Evolutionary conservation across 2,888 invertebrate species (phyloP).

Genomic region (Polyommatus icarus): DNA sequence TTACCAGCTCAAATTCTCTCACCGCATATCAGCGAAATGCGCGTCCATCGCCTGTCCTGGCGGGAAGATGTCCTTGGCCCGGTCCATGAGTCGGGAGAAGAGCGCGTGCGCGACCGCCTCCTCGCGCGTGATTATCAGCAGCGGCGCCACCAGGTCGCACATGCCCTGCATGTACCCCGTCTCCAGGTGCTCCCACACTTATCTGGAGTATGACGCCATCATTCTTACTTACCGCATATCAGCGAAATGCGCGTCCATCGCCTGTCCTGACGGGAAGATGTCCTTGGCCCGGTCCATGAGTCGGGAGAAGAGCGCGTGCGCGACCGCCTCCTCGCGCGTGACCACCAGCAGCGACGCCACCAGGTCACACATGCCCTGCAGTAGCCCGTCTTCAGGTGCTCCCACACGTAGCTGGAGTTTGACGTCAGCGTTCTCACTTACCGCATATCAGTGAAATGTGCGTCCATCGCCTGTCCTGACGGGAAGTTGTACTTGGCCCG

Average conservation of each 20-base stretch:
- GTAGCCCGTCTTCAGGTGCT: too few relatives aligned
- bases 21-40: conserved; percentile 97
- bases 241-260: too few relatives aligned
- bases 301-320: too few relatives aligned
- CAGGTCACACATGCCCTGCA: too few relatives aligned
- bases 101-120: conserved; percentile 95
- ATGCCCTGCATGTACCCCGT: conserved; percentile 98
- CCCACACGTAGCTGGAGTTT: too few relatives aligned
- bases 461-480: conserved; percentile 96
- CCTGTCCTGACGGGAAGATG: too few relatives aligned
- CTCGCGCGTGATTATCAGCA: conserved; percentile 95
- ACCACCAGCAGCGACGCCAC: too few relatives aligned
- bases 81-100: conserved; percentile 93
- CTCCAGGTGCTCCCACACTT: conserved; percentile 97
- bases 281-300: too few relatives aligned
- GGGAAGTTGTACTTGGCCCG: conserved; percentile 96
- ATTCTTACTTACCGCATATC: too few relatives aligned
- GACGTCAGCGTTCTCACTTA: too few relatives aligned
- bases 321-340: too few relatives aligned
- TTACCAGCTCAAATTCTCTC: background rate
- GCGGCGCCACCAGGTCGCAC: conserved; percentile 96
- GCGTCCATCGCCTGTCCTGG: conserved; percentile 97
- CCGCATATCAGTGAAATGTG: conserved; percentile 97
- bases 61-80: conserved; percentile 95
- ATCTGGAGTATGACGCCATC: conserved; percentile 81